phyloP scores from a whole-genome alignment of 1,140 invertebrate genomes.

The Procambarus clarkii region DNA sequence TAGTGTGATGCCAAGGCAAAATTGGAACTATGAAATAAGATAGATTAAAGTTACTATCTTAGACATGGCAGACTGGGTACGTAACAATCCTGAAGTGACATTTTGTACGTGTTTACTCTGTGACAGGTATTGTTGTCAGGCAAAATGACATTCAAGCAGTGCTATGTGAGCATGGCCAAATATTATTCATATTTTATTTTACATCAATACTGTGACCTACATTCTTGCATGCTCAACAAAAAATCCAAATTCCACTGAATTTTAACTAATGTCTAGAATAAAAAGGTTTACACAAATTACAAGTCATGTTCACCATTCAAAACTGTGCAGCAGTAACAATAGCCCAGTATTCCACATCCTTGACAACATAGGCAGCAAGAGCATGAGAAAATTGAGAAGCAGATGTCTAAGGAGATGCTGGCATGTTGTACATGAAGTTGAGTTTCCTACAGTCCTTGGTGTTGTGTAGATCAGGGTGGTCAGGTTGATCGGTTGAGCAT shows the following conservation, averaged over 20 bases:
- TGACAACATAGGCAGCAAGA: conserved; percentile 49
- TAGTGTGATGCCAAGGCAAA: conserved; percentile 40
- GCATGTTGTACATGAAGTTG: conserved; percentile 61
- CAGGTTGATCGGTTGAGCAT: conserved; percentile 49
- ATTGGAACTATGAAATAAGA: conserved; percentile 10
- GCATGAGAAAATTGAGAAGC: neutral
- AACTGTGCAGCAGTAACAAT: conserved; percentile 28
- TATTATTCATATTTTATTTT: neutral
- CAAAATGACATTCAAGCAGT: conserved; percentile 18
- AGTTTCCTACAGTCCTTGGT: conserved; percentile 69
- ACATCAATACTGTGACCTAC: neutral
- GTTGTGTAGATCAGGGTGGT: conserved; percentile 60
- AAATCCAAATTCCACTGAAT: neutral
- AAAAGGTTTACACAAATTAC: neutral
- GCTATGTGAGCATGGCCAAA: conserved; percentile 16
- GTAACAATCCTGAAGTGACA: conserved; percentile 51
- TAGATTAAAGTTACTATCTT: conserved; percentile 34
- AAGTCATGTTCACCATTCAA: conserved; percentile 24
- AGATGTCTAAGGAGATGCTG: conserved; percentile 50
- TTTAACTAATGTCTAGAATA: neutral
- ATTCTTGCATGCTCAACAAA: neutral
- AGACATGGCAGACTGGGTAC: conserved; percentile 33
- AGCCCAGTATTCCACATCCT: conserved; percentile 30
- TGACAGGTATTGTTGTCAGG: conserved; percentile 40
- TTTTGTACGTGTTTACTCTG: conserved; percentile 60